Evolutionary conservation across 2,888 invertebrate genomes (phyloP), one percentile per base, ranked within the genome.

Genomic region (Cheilosia vulpina): DNA sequence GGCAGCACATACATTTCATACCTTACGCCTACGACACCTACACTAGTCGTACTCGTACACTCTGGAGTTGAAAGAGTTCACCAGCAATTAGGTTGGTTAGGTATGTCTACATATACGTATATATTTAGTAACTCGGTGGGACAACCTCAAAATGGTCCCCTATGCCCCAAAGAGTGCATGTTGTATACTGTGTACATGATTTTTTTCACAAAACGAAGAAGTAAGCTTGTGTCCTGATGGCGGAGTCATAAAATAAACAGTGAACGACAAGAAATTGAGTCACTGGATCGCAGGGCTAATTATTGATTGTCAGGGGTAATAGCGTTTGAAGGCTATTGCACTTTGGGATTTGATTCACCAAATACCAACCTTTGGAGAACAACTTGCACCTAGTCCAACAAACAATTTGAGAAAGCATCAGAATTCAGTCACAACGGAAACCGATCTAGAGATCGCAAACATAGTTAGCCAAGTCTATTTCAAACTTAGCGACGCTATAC

Each of bases 31-130:
- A 52, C 52, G 21, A 52, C 24, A 24, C 52, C 52, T 52, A 27
- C 27, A 24, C 24, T 52, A 52, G 24, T 13, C 21, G 4, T 15
- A 24, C 24, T 17, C 6, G 6, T 17, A 52, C 65, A 75, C 66
- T 47, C 34, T 55, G 66, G 60, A 85, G 66, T 57, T 80, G 71
- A 79, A 76, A 72, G 84, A 80, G 84, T 80, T 80, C 84, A 76
- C 75, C 76, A 76, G 80, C 84, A 80, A 85, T 80, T 85, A 80
- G 80, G 76, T 85, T 85, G 71, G 83, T 43, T 53, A n/a, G 65
- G 65, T 58, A n/a, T 73, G 65, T 58, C 41, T 34, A n/a, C 47
- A 15, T 38, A 66, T 76, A 69, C 3, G 38, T 38, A 38, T 9
- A 31, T 31, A 2, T 38, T 63, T 68, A 66, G 71, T 77, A 60